Base-by-base conservation (phyloP, 2,113 vertebrate species). In the Cygnus buccinator region DNA sequence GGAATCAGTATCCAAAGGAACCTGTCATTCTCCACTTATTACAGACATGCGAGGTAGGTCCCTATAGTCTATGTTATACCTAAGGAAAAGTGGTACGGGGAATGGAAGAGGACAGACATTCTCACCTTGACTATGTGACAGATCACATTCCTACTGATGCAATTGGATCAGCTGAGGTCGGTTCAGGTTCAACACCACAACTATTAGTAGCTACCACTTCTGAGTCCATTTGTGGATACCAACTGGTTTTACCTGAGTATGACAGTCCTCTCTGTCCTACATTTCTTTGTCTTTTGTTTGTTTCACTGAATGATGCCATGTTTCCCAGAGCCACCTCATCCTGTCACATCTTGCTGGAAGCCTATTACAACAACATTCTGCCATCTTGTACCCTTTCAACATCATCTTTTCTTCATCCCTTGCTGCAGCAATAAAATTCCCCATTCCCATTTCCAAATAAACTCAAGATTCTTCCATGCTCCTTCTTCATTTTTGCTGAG, bases 161-260 rank as follows among this genome's bases (percentile, higher is more conserved):
- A 63, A 55, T 2, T 46, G 10, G 2, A 52, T 66, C 33, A 0
- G 0, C 18, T 63, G 72, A 41, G 39, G 23, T 19, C 37, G 11
- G 31, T 63, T 26, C 57, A 66, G 58, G 13, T 66, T 77, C 37
- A 77, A 54, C 31, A 46, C 22, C 23, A 16, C 35, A 81, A 1
- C 5, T 61, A 21, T 37, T 57, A 43, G 28, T 66, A 78, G 37
- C 20, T 41, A 48, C 19, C 11, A 5, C 9, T 61, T 81, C 29
- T 35, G 33, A 78, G n/a, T 39, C 26, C 7, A 4, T 43, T 48
- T 43, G 41, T 67, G n/a, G 33, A 54, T 82, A 46, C 0, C 26
- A 65, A 2, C 15, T 33, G 25, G 12, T 13, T 74, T 58, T 71
- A 43, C 33, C 74, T 35, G 31, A 48, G 29, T 75, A 85, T 26